Evolutionary conservation across 37 sponge, comb jelly and placozoan species (phyloP).

Genomic region (Agelas oroides): DNA sequence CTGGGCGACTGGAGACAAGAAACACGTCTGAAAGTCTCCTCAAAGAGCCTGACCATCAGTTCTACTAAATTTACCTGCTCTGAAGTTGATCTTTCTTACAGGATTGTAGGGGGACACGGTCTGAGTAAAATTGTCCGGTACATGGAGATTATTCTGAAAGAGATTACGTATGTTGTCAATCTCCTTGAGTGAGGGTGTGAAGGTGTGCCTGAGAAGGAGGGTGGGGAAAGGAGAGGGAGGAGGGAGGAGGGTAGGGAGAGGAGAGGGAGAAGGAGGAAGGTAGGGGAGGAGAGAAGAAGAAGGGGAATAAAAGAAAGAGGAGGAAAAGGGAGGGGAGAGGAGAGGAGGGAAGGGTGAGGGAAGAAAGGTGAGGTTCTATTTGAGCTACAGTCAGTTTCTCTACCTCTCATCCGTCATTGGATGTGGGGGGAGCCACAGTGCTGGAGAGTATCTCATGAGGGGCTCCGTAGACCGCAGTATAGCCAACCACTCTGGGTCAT

Average conservation of each 20-base stretch:
- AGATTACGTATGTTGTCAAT: constrained; percentile 37
- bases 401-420: constrained; percentile 28
- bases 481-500: constrained; percentile 92
- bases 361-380: too few relatives aligned
- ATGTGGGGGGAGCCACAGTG: constrained; percentile 49
- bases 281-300: too few relatives aligned
- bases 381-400: too few relatives aligned
- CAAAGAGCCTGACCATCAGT: not conserved
- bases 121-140: constrained; percentile 67
- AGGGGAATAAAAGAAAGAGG: too few relatives aligned
- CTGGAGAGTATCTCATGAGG: constrained; percentile 35
- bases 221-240: not conserved
- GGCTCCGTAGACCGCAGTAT: constrained; percentile 67
- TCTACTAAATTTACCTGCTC: not conserved
- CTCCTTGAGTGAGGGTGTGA: constrained; percentile 30
- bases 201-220: not conserved
- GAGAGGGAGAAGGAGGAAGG: too few relatives aligned
- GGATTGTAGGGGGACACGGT: constrained; percentile 36
- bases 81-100: not conserved
- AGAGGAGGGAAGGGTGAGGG: too few relatives aligned
- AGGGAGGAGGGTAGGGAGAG: too few relatives aligned
- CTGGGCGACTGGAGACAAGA: not conserved
- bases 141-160: constrained; percentile 46
- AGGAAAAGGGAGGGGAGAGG: not conserved
- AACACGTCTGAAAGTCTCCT: not conserved